Evolutionary conservation across 2,113 vertebrate genomes (phyloP).

Genomic region (Phylloscopus trochiloides): DNA sequence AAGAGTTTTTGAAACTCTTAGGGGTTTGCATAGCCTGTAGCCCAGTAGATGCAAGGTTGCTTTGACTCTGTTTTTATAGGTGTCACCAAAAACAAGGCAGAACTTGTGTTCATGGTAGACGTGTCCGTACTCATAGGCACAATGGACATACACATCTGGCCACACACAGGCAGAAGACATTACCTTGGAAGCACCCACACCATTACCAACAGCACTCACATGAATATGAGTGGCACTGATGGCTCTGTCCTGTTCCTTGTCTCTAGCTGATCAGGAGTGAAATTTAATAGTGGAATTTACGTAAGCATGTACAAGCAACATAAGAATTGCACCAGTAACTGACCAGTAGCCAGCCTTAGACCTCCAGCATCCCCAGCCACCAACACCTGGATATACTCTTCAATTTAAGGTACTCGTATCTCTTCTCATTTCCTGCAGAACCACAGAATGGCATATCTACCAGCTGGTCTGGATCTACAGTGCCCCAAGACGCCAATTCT

Average conservation of each 20-base stretch:
- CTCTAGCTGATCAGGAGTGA: background rate
- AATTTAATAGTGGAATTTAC: background rate
- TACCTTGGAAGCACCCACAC: background rate
- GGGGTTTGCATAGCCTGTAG: background rate
- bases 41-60: background rate
- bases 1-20: background rate
- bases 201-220: background rate
- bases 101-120: background rate
- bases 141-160: too few relatives aligned
- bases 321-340: background rate
- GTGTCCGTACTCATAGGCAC: too few relatives aligned
- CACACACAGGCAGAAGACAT: background rate
- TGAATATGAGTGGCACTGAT: background rate
- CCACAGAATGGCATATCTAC: background rate
- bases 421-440: background rate
- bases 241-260: background rate
- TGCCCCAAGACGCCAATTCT: background rate
- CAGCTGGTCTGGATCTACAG: rapidly evolving
- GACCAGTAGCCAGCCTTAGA: background rate
- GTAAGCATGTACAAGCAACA: background rate
- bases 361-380: background rate
- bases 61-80: background rate
- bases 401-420: background rate
- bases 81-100: background rate
- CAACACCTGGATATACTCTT: background rate